Evolutionary conservation across 2,888 invertebrate genomes (phyloP).

Genomic region (Carcina quercana): DNA sequence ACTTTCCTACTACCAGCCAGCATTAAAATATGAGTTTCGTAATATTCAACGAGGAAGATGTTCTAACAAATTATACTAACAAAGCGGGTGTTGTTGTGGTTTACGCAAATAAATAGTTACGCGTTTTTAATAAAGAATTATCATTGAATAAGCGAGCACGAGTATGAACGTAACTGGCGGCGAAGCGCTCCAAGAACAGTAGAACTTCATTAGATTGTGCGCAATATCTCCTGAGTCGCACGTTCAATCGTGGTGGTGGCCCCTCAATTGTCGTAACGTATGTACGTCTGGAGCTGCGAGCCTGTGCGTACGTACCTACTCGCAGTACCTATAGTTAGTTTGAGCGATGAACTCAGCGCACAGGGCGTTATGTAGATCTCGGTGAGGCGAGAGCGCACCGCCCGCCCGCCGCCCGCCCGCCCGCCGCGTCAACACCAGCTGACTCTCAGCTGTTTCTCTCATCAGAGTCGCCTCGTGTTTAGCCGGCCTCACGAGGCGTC

Average conservation of each 20-base stretch:
- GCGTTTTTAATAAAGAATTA: too few relatives aligned
- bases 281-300: too few relatives aligned
- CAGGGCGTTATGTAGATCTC: constrained; percentile 32
- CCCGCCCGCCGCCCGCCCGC: too few relatives aligned
- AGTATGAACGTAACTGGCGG: constrained; percentile 1
- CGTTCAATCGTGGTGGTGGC: constrained; percentile 37
- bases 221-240: constrained; percentile 27
- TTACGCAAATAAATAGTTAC: too few relatives aligned
- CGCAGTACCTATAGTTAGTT: constrained; percentile 35
- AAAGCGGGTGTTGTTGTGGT: too few relatives aligned
- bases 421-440: constrained; percentile 30
- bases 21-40: too few relatives aligned
- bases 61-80: not conserved
- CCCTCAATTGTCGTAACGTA: constrained; percentile 53
- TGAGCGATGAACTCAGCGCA: constrained; percentile 54
- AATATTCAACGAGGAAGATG: not conserved
- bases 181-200: constrained; percentile 22
- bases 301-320: too few relatives aligned
- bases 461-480: constrained; percentile 36
- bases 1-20: too few relatives aligned
- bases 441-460: constrained; percentile 56
- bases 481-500: constrained; percentile 28
- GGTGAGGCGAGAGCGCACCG: constrained; percentile 20
- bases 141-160: not conserved
- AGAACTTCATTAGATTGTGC: constrained; percentile 37